Evolutionary conservation across 2,888 invertebrate genomes (phyloP), one percentile per base, ranked within the genome.

Genomic region (Eurytoma adleriae): DNA sequence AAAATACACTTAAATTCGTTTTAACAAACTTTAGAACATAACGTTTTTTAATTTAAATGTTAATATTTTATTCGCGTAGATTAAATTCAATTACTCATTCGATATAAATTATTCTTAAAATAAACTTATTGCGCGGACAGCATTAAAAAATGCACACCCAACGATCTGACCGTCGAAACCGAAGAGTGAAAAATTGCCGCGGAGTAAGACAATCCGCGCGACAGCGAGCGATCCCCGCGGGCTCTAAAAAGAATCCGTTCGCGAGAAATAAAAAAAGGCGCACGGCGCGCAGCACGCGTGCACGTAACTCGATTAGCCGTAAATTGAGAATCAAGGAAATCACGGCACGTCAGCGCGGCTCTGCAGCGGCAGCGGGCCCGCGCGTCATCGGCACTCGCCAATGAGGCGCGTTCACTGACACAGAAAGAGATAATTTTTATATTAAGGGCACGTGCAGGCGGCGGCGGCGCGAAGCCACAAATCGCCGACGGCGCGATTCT

Each of bases 381-480:
- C 61, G 59, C 48, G 40, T 40, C 40, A 40, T 54, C 54, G 16
- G 16, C 70, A 14, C 40, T 67, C 52, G 70, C 59, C 71, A 67
- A 79, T 79, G 71, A 79, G 40, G 66, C 56, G 69, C 71, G 78
- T 73, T 71, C 80, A 76, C 71, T 80, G 80, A 77, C 80, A 80
- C 76, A 80, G 76, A 80, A 80, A 80, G 72, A 76, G 76, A 80
- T 73, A 76, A 80, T 80, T 80, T 80, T 80, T 71, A 80, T 77
- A 80, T 80, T 80, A 80, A 77, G 80, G 80, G 76, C 72, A 80
- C 76, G 76, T 77, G 76, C 72, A 16, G 50, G n/a, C 40, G 50
- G 13, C 18, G 57, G 18, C 2, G 1, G 24, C 14, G 27, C 16
- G 59, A 59, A 13, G 20, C 61, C 24, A 27, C 27, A 27, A 61